Evolutionary conservation across 1,140 invertebrate species (phyloP).

Genomic region (Macrocentrus cingulum): DNA sequence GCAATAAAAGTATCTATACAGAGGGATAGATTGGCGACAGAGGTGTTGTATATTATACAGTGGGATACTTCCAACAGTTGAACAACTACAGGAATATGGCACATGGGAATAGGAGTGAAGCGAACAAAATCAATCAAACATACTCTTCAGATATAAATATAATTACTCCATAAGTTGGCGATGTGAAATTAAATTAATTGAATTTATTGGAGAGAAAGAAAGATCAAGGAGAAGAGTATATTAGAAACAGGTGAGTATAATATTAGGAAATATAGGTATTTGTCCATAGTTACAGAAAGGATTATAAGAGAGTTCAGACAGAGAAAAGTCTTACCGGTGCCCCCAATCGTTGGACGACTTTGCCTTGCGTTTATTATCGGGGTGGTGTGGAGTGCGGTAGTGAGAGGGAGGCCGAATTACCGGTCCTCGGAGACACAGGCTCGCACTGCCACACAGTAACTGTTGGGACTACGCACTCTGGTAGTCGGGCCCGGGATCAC

Average conservation of each 20-base stretch:
- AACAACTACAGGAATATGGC: background rate
- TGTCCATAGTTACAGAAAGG: constrained; percentile 22
- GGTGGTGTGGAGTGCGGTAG: constrained; percentile 58
- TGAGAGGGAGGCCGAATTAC: constrained; percentile 58
- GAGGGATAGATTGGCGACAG: too few species aligned
- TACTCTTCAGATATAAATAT: too few species aligned
- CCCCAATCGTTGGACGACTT: constrained; percentile 52
- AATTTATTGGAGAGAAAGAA: too few species aligned
- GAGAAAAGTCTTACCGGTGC: constrained; percentile 53
- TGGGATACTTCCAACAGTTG: background rate
- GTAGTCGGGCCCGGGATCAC: constrained; percentile 40
- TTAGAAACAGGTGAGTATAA: constrained; percentile 20
- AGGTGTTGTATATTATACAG: constrained; percentile 7
- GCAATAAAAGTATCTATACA: constrained; percentile 21
- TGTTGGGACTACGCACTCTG: constrained; percentile 59
- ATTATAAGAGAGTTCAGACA: constrained; percentile 33
- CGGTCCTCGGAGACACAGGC: constrained; percentile 59
- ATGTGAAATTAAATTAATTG: too few species aligned
- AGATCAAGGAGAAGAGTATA: constrained; percentile 20
- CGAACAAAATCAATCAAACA: constrained; percentile 12
- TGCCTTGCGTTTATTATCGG: constrained; percentile 58
- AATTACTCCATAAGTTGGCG: too few species aligned
- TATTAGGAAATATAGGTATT: background rate
- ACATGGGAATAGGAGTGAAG: too few species aligned
- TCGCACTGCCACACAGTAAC: constrained; percentile 60